A percentile compares a stretch with the other conserved stretches of the same genome.
Evolutionary conservation across 2,888 invertebrate species (phyloP).

Genomic region (Lithophane socia): DNA sequence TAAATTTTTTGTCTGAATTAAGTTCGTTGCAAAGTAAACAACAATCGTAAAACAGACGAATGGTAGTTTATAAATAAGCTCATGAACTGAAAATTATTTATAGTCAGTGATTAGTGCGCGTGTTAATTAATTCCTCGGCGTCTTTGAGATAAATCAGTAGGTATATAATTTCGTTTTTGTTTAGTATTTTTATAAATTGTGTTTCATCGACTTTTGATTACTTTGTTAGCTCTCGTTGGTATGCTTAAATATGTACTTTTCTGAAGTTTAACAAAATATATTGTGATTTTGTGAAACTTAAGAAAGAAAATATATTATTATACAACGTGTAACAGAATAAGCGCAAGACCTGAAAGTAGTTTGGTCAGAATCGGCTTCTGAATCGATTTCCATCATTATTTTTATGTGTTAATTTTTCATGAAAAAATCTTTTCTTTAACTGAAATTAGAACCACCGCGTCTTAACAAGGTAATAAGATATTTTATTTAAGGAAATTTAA

Average conservation of each 20-base stretch:
- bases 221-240: background rate
- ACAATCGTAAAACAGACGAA: constrained; percentile 32
- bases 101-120: constrained; percentile 24
- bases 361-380: too few species aligned
- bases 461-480: too few species aligned
- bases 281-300: background rate
- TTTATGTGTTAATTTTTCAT: too few species aligned
- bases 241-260: background rate
- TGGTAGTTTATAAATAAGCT: constrained; percentile 30
- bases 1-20: constrained; percentile 29
- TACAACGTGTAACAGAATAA: too few species aligned
- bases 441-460: too few species aligned
- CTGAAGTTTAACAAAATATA: background rate
- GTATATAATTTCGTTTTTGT: background rate
- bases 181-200: background rate
- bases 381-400: too few species aligned
- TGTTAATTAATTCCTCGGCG: constrained; percentile 42
- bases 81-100: constrained; percentile 29
- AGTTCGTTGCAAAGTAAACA: constrained; percentile 5
- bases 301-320: too few species aligned
- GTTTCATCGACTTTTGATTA: background rate
- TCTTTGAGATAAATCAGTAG: background rate
- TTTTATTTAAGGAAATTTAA: too few species aligned
- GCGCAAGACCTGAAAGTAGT: too few species aligned
- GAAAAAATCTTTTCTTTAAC: too few species aligned